These are phyloP conservation scores for Psilopsiagon aymara DNA, from an alignment of 2,113 vertebrate species.

Conservation along the genomic window DNA sequence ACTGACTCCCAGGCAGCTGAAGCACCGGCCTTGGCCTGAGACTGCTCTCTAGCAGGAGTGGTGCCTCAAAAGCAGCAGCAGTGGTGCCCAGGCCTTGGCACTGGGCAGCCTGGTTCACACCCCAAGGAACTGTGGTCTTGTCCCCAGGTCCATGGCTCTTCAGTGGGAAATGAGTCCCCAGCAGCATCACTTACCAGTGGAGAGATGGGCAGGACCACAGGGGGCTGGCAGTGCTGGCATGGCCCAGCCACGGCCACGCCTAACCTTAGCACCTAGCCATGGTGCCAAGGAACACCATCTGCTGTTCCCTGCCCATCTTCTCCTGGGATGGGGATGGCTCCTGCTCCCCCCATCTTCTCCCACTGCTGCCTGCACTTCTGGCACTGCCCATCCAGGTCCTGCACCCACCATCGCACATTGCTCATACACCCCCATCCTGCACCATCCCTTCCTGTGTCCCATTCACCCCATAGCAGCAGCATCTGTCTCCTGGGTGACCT, in stretches of 20 bases:
- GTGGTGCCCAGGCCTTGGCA: rapidly evolving
- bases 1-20: rapidly evolving
- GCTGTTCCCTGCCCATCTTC: not conserved
- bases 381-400: not conserved
- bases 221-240: not conserved
- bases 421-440: not conserved
- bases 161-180: not conserved
- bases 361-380: not conserved
- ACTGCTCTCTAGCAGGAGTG: rapidly evolving
- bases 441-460: not conserved
- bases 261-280: not conserved
- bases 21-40: not conserved
- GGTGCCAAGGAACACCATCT: not conserved
- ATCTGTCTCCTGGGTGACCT: not conserved
- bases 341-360: not conserved
- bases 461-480: not conserved
- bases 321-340: rapidly evolving
- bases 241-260: rapidly evolving
- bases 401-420: rapidly evolving
- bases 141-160: not conserved
- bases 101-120: not conserved
- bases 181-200: not conserved
- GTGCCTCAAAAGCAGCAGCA: not conserved
- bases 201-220: not conserved
- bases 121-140: not conserved